A percentile compares a stretch with the other conserved stretches of the same genome.
These are phyloP conservation scores for Pangasius mekongensis DNA, from an alignment of 2,797 vertebrate genomes.

Conservation along the genomic window DNA sequence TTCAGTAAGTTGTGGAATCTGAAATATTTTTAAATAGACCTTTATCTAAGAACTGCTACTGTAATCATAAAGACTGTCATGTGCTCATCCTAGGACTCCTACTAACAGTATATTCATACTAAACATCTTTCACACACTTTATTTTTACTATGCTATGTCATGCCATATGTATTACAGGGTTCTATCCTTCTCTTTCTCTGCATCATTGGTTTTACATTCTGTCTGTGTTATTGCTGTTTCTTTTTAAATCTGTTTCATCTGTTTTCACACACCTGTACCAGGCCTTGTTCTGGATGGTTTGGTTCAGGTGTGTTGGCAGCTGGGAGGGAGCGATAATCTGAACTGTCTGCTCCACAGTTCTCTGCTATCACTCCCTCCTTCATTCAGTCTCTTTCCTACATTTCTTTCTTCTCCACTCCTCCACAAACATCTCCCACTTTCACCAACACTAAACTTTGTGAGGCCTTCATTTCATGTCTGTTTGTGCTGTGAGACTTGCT, in stretches of 20 bases:
- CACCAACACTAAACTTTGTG: conserved; percentile 29
- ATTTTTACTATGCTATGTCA: not conserved
- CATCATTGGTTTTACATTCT: not conserved
- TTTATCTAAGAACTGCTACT: not conserved
- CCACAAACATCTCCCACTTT: conserved; percentile 46
- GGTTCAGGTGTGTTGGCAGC: not conserved
- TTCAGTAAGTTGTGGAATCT: not conserved
- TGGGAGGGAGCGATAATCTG: conserved; percentile 1
- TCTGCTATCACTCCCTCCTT: conserved; percentile 20
- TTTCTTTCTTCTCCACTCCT: conserved; percentile 42
- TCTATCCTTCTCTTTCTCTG: conserved; percentile 10
- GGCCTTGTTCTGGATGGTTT: conserved; percentile 4
- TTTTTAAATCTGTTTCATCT: conserved; percentile 14
- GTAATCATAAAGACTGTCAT: not conserved
- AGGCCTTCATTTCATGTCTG: conserved; percentile 35
- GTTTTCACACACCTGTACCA: conserved; percentile 7
- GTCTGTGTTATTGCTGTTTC: conserved; percentile 18
- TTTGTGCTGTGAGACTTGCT: conserved; percentile 25
- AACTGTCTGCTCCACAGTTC: not conserved
- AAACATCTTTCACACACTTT: not conserved
- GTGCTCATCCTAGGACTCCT: not conserved
- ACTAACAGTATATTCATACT: not conserved
- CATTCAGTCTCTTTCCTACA: conserved; percentile 27
- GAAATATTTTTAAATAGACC: not conserved
- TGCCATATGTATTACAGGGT: not conserved